Evolutionary conservation across 2,797 vertebrate species (phyloP).

Genomic region (Pampus argenteus): DNA sequence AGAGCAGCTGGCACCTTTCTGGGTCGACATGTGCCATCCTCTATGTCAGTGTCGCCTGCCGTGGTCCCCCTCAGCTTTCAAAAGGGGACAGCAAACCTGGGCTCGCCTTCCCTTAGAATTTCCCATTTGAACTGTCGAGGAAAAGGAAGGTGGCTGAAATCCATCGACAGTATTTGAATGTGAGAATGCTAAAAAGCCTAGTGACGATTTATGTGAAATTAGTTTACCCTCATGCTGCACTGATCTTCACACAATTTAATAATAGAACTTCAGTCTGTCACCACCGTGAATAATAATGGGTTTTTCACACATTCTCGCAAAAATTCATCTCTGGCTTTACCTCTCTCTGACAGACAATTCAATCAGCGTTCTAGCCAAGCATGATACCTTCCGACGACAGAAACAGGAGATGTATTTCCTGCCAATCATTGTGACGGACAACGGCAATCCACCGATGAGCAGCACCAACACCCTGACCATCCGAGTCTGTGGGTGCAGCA

Average conservation of each 20-base stretch:
- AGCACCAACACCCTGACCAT: constrained; percentile 98
- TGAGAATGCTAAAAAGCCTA: constrained; percentile 44
- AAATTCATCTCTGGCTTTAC: constrained; percentile 61
- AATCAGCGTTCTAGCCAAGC: constrained; percentile 95
- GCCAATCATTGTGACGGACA: constrained; percentile 95
- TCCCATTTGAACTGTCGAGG: constrained; percentile 51
- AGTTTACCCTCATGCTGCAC: constrained; percentile 68
- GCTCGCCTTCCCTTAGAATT: constrained; percentile 54
- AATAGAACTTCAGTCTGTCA: constrained; percentile 59
- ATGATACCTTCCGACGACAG: constrained; percentile 93
- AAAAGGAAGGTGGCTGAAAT: constrained; percentile 43
- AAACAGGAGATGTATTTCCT: constrained; percentile 97
- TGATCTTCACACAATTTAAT: constrained; percentile 72
- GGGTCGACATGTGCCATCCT: constrained; percentile 76
- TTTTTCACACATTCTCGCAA: constrained; percentile 52
- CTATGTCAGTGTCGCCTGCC: constrained; percentile 60
- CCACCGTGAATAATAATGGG: constrained; percentile 63
- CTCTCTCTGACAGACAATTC: constrained; percentile 91
- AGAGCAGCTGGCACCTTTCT: constrained; percentile 80
- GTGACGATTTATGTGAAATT: constrained; percentile 68
- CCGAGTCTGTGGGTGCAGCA: constrained; percentile 96
- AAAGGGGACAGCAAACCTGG: constrained; percentile 40
- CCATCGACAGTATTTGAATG: constrained; percentile 39
- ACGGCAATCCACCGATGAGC: constrained; percentile 95
- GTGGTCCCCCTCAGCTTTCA: constrained; percentile 53